Conservation (phyloP, 2,113 vertebrate species). For the Artemisiospiza belli region DNA sequence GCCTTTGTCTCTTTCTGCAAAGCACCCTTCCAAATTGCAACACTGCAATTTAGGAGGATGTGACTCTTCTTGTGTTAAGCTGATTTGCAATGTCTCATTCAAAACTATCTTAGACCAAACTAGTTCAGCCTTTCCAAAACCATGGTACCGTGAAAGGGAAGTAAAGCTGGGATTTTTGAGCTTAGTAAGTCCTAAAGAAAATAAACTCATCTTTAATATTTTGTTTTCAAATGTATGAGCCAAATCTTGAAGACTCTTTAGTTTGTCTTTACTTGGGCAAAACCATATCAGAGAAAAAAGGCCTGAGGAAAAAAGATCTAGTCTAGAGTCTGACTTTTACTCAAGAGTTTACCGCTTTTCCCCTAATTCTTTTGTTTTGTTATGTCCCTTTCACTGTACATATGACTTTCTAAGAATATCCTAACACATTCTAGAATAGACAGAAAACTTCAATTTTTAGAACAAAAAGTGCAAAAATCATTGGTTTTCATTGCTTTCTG, state of each 20-base stretch:
- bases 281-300: background rate
- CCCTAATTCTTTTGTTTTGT: background rate
- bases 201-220: background rate
- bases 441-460: slow-evolving; percentile 1
- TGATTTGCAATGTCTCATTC: background rate
- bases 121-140: background rate
- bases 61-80: background rate
- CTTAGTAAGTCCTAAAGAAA: slow-evolving; percentile 9
- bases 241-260: background rate
- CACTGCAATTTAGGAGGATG: rapidly evolving
- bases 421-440: slow-evolving; percentile 13
- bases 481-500: background rate
- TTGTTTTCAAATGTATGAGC: background rate
- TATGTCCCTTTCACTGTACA: background rate
- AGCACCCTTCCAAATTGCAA: background rate
- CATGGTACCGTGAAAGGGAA: background rate
- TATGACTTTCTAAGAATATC: slow-evolving; percentile 2
- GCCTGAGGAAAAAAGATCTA: background rate
- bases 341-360: background rate
- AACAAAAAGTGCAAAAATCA: background rate
- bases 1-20: background rate
- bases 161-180: background rate
- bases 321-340: background rate
- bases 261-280: background rate
- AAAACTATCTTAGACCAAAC: background rate